Evolutionary conservation across 2,113 vertebrate genomes (phyloP), one percentile per base, ranked within the genome.

Genomic region (Chrysemys picta): DNA sequence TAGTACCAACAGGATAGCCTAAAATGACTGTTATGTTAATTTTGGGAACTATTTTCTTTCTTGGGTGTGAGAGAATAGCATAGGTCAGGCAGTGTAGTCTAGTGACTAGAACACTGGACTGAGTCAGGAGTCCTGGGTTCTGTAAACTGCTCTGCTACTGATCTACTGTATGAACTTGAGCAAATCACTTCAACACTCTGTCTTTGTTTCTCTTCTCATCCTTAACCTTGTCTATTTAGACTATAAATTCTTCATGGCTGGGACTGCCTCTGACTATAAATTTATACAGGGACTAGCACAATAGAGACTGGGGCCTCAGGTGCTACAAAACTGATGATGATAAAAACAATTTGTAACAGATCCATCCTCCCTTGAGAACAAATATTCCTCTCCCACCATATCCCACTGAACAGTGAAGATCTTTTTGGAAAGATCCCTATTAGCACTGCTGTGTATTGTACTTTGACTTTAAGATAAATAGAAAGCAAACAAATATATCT

Each of bases 401-500:
- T 91, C 79, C 81, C 87, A 6, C 47, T 84, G 85, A 96, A 90
- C 92, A 90, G 82, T 45, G 80, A 89, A 86, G 95, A 82, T 92
- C 91, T 88, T n/a, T 88, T 88, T 93, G 91, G 90, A 92, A 91
- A 53, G 84, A 88, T 52, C 87, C n/a, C 13, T 93, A 4, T 78
- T 96, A 91, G 90, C 87, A 85, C 62, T 92, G 91, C 87, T 93
- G 80, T 49, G 72, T 88, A 80, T 85, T 89, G 90, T 72, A 89
- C 92, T 93, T 89, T 94, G 83, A 91, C 95, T 94, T 90, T 31
- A 87, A 96, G 92, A 96, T 93, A 97, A 97, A 97, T 96, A 97
- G 84, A 97, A 97, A 93, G 95, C 94, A 97, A 98, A 96, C 96
- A 97, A 98, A 97, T 95, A 97, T 84, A 91, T 94, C 95, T 97